Evolutionary conservation across 2,888 invertebrate genomes (phyloP).

Genomic region (Arenicola marina): DNA sequence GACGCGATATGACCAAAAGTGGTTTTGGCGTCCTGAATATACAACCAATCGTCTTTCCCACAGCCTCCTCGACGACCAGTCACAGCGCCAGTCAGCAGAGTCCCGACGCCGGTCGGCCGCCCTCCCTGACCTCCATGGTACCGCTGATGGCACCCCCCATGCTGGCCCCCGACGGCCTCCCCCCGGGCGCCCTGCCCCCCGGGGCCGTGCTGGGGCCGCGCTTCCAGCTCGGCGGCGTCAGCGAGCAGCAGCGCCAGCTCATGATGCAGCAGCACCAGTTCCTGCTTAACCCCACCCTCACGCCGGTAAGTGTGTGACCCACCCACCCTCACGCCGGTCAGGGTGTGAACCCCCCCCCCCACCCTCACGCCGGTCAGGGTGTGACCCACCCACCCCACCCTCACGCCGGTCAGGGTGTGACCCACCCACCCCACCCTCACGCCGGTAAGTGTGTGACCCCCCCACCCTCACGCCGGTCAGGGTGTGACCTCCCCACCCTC

Average conservation of each 20-base stretch:
- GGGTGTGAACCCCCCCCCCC: no score
- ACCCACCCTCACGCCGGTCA: no score
- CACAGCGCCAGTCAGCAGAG: background rate
- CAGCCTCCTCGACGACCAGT: background rate
- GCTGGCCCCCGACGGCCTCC: background rate
- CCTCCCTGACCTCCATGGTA: background rate
- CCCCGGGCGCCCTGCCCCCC: conserved; percentile 8
- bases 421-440: no score
- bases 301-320: conserved; percentile 1
- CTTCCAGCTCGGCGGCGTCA: background rate
- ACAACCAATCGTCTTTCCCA: no score
- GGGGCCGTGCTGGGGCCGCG: background rate
- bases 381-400: no score
- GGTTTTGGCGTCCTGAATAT: no score
- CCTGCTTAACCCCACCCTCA: conserved; percentile 1
- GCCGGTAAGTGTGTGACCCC: no score
- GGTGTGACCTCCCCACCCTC: no score
- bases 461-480: no score
- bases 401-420: no score
- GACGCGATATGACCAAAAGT: no score
- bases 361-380: no score
- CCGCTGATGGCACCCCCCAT: background rate
- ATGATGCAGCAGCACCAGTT: conserved; percentile 1
- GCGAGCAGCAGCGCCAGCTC: conserved; percentile 5
- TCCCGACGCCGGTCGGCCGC: background rate